These are phyloP conservation scores for Spisula solida DNA, from an alignment of 2,888 invertebrate genomes.

Conservation along the genomic window DNA sequence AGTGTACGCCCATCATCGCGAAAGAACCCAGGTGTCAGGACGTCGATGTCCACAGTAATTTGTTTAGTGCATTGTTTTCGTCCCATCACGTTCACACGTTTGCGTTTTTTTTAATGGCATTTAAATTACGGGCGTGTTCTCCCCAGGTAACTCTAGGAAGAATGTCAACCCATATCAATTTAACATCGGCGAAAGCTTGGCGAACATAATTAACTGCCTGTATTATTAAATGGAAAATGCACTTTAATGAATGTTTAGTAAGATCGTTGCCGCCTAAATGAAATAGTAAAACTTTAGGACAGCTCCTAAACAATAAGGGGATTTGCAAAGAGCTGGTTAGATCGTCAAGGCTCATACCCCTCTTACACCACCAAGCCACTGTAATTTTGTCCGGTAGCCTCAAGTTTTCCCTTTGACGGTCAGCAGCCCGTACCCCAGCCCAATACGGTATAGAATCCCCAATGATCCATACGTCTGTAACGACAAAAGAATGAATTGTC, in stretches of 20 bases:
- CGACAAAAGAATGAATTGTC: too few relatives aligned
- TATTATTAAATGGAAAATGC: constrained; percentile 28
- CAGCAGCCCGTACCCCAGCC: constrained; percentile 27
- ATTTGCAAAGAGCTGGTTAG: neutral
- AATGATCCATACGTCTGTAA: constrained; percentile 51
- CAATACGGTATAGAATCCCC: constrained; percentile 55
- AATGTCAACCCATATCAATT: constrained; percentile 33
- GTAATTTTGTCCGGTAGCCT: neutral
- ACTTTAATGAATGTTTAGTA: neutral
- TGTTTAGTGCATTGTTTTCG: too few relatives aligned
- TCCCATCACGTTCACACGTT: too few relatives aligned
- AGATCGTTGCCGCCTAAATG: constrained; percentile 40
- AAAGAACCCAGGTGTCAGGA: too few relatives aligned
- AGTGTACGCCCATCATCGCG: too few relatives aligned
- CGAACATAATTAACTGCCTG: too few relatives aligned
- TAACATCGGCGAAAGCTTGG: neutral
- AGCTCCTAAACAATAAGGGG: too few relatives aligned
- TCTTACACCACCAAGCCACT: neutral
- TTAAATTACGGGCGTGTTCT: neutral
- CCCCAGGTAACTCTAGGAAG: neutral
- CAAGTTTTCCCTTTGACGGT: constrained; percentile 21
- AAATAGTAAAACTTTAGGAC: neutral
- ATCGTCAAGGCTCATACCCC: neutral
- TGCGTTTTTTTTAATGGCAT: too few relatives aligned
- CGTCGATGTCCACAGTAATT: too few relatives aligned